Base-by-base conservation (phyloP, 2,888 invertebrate genomes). In the Trichogramma dendrolimi region DNA sequence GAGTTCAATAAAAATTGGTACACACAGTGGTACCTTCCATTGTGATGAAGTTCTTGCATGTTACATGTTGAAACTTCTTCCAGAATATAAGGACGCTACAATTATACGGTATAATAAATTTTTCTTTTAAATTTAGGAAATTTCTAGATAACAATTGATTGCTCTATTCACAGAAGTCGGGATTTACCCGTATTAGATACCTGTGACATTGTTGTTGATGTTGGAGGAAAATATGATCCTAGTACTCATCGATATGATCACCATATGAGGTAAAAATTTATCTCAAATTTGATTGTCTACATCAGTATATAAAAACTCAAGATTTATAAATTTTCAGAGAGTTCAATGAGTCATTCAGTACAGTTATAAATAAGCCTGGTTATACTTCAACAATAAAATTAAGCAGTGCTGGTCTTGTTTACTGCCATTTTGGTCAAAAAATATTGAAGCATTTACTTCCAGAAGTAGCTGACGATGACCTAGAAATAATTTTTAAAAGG, bases 1-100 rank as follows among this genome's bases (percentile, higher is more conserved):
- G 71, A 60, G 66, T 57, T 60, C 66, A 50, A 61, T 80, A 58
- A 81, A 75, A 73, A 90, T 91, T 64, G 90, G 90, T 6, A 91
- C 90, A 0, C 90, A 90, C 70, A 83, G 87, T 82, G 96, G 96
- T 0, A 83, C 84, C 0, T 96, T 96, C 77, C 96, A 96, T 79
- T 95, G 94, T 73, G 96, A 97, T 75, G 96, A 97, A 80, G 92
- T 89, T 0, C 81, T 98, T n/a, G 98, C 96, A 0, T 96, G 96
- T 77, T 94, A 85, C 74, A 87, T 99, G 89, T 83, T 99, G 14
- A 90, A 89, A 74, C 83, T 85, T 55, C 79, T 97, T 4, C 91
- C 94, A 0, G 83, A 87, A 69, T 96, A 90, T 78, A 84, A 87
- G 71, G 84, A 92, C 80, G 92, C 96, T 0, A 83, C 85, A 68